Evolutionary conservation across 2,113 vertebrate species (phyloP).

Genomic region (Eleginops maclovinus): DNA sequence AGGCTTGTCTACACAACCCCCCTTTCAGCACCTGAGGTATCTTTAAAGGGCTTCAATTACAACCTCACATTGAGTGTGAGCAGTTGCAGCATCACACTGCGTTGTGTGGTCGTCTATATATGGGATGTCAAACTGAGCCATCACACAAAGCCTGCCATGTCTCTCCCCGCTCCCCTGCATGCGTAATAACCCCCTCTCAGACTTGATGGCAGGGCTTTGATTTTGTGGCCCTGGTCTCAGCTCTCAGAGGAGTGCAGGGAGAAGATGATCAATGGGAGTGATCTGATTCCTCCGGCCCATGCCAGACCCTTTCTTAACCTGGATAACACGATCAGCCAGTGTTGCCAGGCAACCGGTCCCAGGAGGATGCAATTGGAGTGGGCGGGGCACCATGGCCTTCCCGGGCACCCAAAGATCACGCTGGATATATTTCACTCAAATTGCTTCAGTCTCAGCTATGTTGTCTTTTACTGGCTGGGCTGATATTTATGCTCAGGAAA

Average conservation of each 20-base stretch:
- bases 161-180: constrained; percentile 35
- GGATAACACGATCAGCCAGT: constrained; percentile 76
- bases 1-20: neutral
- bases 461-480: constrained; percentile 39
- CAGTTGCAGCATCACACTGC: constrained; percentile 14
- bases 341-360: constrained; percentile 76
- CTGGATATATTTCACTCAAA: constrained; percentile 75
- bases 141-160: constrained; percentile 57
- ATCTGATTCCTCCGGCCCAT: constrained; percentile 76
- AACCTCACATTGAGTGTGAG: constrained; percentile 37
- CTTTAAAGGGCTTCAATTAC: constrained; percentile 32
- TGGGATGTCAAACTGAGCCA: constrained; percentile 34
- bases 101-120: constrained; percentile 5
- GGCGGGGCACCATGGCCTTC: constrained; percentile 60
- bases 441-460: constrained; percentile 59
- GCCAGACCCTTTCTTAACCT: constrained; percentile 78
- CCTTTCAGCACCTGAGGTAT: constrained; percentile 12
- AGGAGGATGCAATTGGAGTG: constrained; percentile 61
- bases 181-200: constrained; percentile 65
- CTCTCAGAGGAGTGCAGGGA: constrained; percentile 58
- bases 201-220: constrained; percentile 71
- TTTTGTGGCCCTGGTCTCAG: constrained; percentile 58
- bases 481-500: neutral
- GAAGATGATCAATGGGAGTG: constrained; percentile 80
- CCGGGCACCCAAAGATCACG: constrained; percentile 61